A percentile compares a stretch with the other conserved stretches of the same genome.
phyloP scores from a whole-genome alignment of 1,140 invertebrate species.

The Drosophila ficusphila region DNA sequence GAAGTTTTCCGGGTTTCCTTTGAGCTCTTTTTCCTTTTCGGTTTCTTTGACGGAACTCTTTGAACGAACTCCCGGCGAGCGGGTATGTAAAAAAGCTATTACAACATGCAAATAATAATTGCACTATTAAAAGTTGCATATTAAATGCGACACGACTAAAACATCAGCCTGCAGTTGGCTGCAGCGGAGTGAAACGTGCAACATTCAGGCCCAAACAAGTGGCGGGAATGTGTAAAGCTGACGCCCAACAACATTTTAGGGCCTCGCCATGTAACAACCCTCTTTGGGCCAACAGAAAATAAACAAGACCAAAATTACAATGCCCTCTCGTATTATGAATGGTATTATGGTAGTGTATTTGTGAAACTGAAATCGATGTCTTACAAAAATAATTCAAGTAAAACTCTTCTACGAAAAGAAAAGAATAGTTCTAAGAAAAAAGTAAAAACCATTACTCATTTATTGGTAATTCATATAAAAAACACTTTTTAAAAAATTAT shows the following conservation, averaged over 20 bases:
- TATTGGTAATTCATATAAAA: no score
- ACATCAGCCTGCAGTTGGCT: constrained; percentile 28
- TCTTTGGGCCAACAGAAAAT: not conserved
- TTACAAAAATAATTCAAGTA: not conserved
- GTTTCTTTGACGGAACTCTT: constrained; percentile 24
- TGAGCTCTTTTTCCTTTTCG: not conserved
- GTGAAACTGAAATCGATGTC: no score
- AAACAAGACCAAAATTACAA: constrained; percentile 2
- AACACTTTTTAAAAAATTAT: no score
- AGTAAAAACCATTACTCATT: no score
- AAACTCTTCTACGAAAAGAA: no score
- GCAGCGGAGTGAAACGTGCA: constrained; percentile 16
- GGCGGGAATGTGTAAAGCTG: constrained; percentile 59
- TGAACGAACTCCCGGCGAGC: constrained; percentile 1
- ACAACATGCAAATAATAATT: constrained; percentile 82
- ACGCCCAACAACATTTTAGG: constrained; percentile 37
- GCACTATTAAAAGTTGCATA: constrained; percentile 81
- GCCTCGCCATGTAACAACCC: constrained; percentile 14
- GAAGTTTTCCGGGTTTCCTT: not conserved
- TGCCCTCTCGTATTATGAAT: not conserved
- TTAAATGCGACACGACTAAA: constrained; percentile 74
- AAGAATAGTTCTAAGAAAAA: no score
- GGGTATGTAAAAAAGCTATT: constrained; percentile 44
- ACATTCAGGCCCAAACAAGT: constrained; percentile 44
- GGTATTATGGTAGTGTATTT: no score